Base-by-base conservation (phyloP, 2,888 invertebrate genomes). In the Cephus pygmeus region DNA sequence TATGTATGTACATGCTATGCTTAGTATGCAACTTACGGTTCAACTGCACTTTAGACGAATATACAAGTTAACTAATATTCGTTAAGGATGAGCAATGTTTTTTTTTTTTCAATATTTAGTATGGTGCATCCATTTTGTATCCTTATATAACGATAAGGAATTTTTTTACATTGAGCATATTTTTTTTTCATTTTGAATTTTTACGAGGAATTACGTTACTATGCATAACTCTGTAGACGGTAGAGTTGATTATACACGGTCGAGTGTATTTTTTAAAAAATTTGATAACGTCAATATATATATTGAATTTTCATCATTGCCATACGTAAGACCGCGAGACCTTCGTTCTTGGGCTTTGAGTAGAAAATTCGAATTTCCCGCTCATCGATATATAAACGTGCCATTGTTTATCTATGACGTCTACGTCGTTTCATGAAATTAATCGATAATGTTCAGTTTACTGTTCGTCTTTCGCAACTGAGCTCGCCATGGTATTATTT, bases 401-500 rank as follows among this genome's bases (percentile, higher is more conserved):
- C 2, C 40, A 23, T 23, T 56, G 40, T 56, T 56, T 56, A 23
- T 56, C 15, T 23, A 56, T 23, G 40, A 15, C 40, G 40, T 56
- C 6, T 23, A 23, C 40, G 40, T 23, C 4, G 33, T 33, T 69
- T 89, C 88, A 2, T 15, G 40, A 56, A 56, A 30, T 12, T 71
- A 94, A 90, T 96, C 97, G 88, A 97, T 93, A 85, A 97, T 93
- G 91, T 96, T 97, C 81, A 97, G 93, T 90, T 96, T 97, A 93
- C 97, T 97, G 92, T 97, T 97, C 30, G 97, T 97, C 92, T 97
- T 97, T 89, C 97, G 94, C 75, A 97, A 92, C 88, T 97, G 97
- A 40, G 97, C 97, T 87, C 97, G 93, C 97, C 97, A 97, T 1
- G 97, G 97, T 81, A 97, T 97, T 76, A 97, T 96, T 87, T 94